phyloP scores from a whole-genome alignment of 2,888 invertebrate species.

The Phorcus lineatus region DNA sequence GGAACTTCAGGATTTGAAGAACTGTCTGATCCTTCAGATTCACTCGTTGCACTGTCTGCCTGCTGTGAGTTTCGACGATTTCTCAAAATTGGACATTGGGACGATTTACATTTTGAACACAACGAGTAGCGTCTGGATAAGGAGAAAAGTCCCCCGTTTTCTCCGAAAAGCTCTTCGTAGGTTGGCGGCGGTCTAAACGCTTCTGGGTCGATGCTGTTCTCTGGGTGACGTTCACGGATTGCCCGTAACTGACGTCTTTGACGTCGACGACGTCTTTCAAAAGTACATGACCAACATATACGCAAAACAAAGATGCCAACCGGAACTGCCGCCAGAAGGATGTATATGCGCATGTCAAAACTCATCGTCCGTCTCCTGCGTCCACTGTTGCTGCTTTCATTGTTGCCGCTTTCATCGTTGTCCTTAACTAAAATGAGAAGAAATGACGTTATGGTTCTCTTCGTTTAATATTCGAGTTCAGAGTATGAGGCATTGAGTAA shows the following conservation, averaged over 20 bases:
- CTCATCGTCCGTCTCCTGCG: constrained; percentile 19
- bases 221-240: not conserved
- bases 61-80: not conserved
- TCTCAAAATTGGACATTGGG: not conserved
- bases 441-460: no score
- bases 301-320: constrained; percentile 36
- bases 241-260: not conserved
- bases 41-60: not conserved
- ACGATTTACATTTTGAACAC: constrained; percentile 10
- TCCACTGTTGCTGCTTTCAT: not conserved
- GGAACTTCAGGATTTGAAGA: not conserved
- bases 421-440: not conserved
- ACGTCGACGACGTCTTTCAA: constrained; percentile 27
- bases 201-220: not conserved
- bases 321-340: constrained; percentile 41
- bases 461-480: not conserved
- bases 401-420: not conserved
- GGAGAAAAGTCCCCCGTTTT: not conserved
- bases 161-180: constrained; percentile 7
- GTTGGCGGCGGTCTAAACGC: constrained; percentile 11
- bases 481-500: no score
- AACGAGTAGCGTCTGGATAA: not conserved
- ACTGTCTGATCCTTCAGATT: not conserved
- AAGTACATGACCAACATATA: constrained; percentile 41
- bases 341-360: constrained; percentile 44